phyloP scores from a whole-genome alignment of 2,888 invertebrate genomes.

The Camponotus fellah region DNA sequence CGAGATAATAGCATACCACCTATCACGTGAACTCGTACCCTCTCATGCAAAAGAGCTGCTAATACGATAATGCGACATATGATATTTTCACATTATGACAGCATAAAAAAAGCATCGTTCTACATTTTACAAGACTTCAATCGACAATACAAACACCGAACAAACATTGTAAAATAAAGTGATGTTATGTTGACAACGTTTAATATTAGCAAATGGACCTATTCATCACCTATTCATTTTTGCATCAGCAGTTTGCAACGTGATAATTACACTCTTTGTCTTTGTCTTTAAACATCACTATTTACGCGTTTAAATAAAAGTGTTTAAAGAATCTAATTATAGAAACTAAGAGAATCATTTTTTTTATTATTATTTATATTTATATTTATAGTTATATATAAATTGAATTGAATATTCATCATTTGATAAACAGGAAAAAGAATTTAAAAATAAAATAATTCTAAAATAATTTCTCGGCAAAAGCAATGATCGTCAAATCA shows the following conservation, averaged over 20 bases:
- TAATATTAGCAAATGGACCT: slow-evolving; percentile 8
- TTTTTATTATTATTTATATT: not conserved
- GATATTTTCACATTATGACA: not conserved
- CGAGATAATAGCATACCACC: not conserved
- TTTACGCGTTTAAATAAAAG: not conserved
- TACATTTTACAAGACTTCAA: not conserved
- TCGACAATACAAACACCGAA: not conserved
- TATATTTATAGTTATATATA: not conserved
- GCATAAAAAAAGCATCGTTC: not conserved
- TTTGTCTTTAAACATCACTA: not conserved
- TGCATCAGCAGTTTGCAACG: not conserved
- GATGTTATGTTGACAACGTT: not conserved
- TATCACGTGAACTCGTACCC: not conserved
- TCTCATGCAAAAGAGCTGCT: not conserved
- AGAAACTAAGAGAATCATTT: not conserved
- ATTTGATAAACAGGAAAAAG: not conserved
- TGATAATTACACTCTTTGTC: not conserved
- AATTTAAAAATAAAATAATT: not conserved
- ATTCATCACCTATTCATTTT: not conserved
- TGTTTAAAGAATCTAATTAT: not conserved
- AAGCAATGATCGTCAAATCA: not conserved
- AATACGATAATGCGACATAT: not conserved
- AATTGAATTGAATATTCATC: not conserved
- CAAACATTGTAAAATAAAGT: not conserved
- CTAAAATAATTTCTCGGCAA: not conserved